Conservation (phyloP, 2,113 vertebrate genomes). For the Pollachius pollachius region DNA sequence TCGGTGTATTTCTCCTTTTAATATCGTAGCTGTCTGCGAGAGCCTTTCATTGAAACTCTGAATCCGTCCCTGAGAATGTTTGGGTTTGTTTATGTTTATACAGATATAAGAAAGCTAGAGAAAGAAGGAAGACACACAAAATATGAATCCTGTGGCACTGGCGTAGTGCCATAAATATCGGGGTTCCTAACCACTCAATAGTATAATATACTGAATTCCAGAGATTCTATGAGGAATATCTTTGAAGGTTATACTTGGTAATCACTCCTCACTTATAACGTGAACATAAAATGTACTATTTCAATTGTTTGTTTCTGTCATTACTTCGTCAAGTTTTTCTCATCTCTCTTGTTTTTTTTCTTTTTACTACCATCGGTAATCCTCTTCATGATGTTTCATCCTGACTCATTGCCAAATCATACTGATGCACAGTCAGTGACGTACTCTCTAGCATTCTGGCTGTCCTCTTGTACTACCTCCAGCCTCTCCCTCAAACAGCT, state of each 20-base stretch:
- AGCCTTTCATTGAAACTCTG: neutral
- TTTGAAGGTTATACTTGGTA: too few relatives aligned
- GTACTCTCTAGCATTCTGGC: constrained; percentile 32
- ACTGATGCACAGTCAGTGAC: constrained; percentile 39
- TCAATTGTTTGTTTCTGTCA: constrained; percentile 1
- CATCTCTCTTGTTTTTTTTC: neutral
- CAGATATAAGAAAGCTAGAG: too few relatives aligned
- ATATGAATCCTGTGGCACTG: too few relatives aligned
- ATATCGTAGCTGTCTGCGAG: constrained; percentile 9
- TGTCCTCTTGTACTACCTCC: constrained; percentile 43
- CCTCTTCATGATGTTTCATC: constrained; percentile 28
- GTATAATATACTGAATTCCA: too few relatives aligned
- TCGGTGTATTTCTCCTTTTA: constrained; percentile 4
- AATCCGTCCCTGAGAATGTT: neutral
- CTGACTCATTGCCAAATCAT: constrained; percentile 41
- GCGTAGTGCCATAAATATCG: too few relatives aligned
- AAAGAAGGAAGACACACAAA: too few relatives aligned
- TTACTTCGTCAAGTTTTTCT: neutral
- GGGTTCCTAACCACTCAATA: too few relatives aligned
- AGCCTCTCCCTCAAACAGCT: constrained; percentile 56
- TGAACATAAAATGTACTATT: neutral
- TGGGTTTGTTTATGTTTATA: neutral
- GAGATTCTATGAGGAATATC: too few relatives aligned
- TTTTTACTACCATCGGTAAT: constrained; percentile 5
- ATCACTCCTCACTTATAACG: too few relatives aligned